Evolutionary conservation across 1,140 invertebrate species (phyloP), one percentile per base, ranked within the genome.

Genomic region (Aleiodes sp.): DNA sequence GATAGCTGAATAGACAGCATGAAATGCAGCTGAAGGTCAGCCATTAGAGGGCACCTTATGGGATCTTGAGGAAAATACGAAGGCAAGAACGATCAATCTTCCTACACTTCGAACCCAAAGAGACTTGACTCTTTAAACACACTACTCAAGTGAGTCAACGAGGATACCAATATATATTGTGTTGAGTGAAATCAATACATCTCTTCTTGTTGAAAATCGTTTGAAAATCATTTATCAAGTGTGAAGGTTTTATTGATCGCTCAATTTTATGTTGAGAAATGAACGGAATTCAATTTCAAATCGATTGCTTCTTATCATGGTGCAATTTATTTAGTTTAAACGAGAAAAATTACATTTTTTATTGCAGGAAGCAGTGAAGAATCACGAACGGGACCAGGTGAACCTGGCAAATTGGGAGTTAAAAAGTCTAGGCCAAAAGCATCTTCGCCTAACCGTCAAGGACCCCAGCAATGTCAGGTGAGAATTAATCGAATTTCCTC

Each of bases 381-480:
- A 39, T 86, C 84, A 19, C 85, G 83, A 76, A 76, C 80, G 35
- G 81, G 81, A 56, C 73, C 78, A 64, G 79, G 82, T 9, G 84
- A 87, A 78, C 84, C 80, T 61, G 82, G 78, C 21, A 87, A 86
- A 72, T 80, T 85, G 62, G 85, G 83, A 16, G 86, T 88, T n/a
- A 92, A 91, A 80, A 92, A 92, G 80, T 88, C 90, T 72, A 88
- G 92, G 70, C 89, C 90, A 2, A 94, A 94, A 82, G 88, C 92
- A 72, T 90, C 91, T 26, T 93, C 93, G 31, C 92, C 92, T 21
- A 94, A 92, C 79, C 85, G 93, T 65, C 92, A 93, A 84, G 92
- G 92, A 60, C 92, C 92, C 59, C 92, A 94, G 76, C 92, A 93
- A 79, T 94, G 92, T 82, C 91, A 92, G 89, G 92, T 93, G 82